Percentiles rank a stretch among this genome's conserved stretches.
Conservation (phyloP, 2,113 vertebrate genomes). For the Serinus canaria region DNA sequence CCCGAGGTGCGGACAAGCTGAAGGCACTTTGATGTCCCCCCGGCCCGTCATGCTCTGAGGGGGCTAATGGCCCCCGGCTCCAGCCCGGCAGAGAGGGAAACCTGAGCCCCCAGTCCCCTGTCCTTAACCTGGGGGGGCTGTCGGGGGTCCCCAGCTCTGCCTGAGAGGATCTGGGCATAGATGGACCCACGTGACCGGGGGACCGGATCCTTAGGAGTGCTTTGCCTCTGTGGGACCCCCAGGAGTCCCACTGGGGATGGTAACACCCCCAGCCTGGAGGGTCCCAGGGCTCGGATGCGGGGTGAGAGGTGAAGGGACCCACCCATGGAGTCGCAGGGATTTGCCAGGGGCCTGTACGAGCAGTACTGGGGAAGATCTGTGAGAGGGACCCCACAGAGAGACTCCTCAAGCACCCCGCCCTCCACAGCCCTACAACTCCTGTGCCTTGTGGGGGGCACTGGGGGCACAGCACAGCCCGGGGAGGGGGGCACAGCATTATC, state of each 20-base stretch:
- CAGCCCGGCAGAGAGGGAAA: not conserved
- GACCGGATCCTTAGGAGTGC: fast-evolving
- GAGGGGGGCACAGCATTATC: not conserved
- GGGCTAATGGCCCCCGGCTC: conserved; percentile 4
- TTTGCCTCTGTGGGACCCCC: not conserved
- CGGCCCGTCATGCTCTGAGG: not conserved
- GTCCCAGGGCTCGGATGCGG: not conserved
- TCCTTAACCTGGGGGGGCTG: not conserved
- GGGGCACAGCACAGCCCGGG: not conserved
- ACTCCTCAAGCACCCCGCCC: fast-evolving
- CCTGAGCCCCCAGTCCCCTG: not conserved
- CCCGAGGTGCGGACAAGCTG: not conserved
- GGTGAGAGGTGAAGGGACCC: not conserved
- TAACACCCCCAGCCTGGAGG: not conserved
- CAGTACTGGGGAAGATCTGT: not conserved
- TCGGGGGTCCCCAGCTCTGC: not conserved
- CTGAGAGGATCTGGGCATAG: not conserved
- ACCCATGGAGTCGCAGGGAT: not conserved
- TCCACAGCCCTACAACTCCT: not conserved
- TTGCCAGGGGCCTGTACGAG: not conserved
- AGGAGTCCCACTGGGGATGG: not conserved
- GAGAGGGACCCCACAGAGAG: not conserved
- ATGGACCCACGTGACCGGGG: fast-evolving
- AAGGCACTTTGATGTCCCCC: not conserved
- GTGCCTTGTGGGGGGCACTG: not conserved